These are phyloP conservation scores for Oreochromis aureus DNA, from an alignment of 2,113 vertebrate species.

Conservation along the genomic window DNA sequence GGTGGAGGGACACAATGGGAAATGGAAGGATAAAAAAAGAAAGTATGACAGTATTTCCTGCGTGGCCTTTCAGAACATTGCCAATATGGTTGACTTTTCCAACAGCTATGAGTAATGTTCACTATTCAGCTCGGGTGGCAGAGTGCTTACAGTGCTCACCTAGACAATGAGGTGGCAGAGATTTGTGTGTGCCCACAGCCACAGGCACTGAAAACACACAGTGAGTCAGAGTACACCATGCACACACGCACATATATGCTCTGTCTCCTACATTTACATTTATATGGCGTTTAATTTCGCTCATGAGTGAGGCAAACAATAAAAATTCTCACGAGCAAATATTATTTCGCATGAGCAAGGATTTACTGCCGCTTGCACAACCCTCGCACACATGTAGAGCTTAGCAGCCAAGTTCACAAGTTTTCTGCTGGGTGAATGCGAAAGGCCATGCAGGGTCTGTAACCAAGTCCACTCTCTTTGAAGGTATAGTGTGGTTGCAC, in stretches of 20 bases:
- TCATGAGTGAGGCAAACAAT: neutral
- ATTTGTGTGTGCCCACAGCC: slow-evolving; percentile 12
- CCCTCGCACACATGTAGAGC: neutral
- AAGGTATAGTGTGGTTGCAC: neutral
- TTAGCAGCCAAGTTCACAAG: neutral
- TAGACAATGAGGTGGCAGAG: slow-evolving; percentile 31
- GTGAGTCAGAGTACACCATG: slow-evolving; percentile 18
- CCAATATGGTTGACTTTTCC: slow-evolving; percentile 37
- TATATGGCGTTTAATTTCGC: neutral
- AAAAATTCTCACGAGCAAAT: neutral
- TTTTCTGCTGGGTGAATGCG: neutral
- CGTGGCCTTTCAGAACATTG: neutral
- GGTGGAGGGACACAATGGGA: neutral
- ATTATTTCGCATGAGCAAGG: neutral
- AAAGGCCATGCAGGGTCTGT: neutral
- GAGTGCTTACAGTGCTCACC: neutral
- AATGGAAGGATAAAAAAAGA: neutral
- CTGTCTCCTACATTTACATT: neutral
- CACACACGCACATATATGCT: neutral
- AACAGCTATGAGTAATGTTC: slow-evolving; percentile 32
- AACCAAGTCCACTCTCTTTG: neutral
- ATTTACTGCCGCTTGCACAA: neutral
- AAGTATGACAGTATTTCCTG: slow-evolving; percentile 1
- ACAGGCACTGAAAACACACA: neutral
- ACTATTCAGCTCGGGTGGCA: neutral